A percentile compares a stretch with the other conserved stretches of the same genome.
phyloP scores from a whole-genome alignment of 2,797 vertebrate genomes.

The Anabacerthia variegaticeps region DNA sequence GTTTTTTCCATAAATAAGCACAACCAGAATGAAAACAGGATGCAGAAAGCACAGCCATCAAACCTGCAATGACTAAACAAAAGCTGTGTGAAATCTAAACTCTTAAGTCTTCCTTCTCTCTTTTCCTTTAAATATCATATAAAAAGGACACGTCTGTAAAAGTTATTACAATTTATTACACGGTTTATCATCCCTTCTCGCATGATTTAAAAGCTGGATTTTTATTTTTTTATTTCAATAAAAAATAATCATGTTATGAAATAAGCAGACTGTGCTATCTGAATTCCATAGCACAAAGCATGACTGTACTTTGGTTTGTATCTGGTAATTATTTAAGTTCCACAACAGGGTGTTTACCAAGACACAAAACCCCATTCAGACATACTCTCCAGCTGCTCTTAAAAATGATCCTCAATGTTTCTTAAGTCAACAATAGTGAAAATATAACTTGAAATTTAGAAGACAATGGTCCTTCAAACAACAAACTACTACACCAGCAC shows the following conservation, averaged over 20 bases:
- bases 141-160: neutral
- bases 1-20: neutral
- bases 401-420: neutral
- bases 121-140: neutral
- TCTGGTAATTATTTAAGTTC: neutral
- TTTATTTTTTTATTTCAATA: neutral
- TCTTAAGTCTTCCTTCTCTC: neutral
- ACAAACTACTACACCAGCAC: fast-evolving
- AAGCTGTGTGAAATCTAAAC: neutral
- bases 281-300: neutral
- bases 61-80: neutral
- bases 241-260: neutral
- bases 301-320: neutral
- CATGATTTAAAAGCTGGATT: neutral
- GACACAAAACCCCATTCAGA: neutral
- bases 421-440: neutral
- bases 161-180: neutral
- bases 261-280: neutral
- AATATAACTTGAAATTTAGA: neutral
- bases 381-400: neutral
- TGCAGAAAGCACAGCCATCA: neutral
- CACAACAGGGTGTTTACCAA: neutral
- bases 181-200: fast-evolving
- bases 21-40: neutral
- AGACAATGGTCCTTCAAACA: neutral